Evolutionary conservation across 2,888 invertebrate species (phyloP).

Genomic region (Gnatocerus cornutus): DNA sequence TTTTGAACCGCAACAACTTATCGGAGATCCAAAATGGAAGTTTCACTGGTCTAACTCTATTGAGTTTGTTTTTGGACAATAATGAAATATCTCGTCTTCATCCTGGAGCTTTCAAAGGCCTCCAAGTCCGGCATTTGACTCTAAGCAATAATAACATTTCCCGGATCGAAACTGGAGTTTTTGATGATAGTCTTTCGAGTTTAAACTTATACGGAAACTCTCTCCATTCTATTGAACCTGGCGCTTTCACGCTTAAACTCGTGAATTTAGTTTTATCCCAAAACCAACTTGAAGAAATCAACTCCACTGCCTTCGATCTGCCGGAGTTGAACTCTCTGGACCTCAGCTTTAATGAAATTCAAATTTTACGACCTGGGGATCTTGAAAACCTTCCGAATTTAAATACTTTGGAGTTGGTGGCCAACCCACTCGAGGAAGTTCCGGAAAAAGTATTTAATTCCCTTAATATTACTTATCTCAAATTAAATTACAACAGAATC

Average conservation of each 20-base stretch:
- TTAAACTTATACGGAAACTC: slow-evolving; percentile 19
- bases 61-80: slow-evolving; percentile 9
- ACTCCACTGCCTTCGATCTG: not conserved
- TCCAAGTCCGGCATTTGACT: slow-evolving; percentile 3
- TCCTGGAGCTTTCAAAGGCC: slow-evolving; percentile 10
- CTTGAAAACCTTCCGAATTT: slow-evolving; percentile 5
- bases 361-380: not conserved
- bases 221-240: not conserved
- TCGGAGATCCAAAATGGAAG: slow-evolving; percentile 17
- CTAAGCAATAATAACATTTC: slow-evolving; percentile 11
- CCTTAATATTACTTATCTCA: slow-evolving; percentile 32
- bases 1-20: slow-evolving; percentile 45
- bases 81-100: slow-evolving; percentile 7
- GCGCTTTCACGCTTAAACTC: not conserved
- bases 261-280: not conserved
- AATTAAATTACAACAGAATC: slow-evolving; percentile 47
- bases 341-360: slow-evolving; percentile 15
- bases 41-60: not conserved
- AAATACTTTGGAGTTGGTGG: not conserved
- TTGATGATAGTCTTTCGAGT: slow-evolving; percentile 1
- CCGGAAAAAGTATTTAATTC: slow-evolving; percentile 43
- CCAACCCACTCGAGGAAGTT: slow-evolving; percentile 10
- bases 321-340: not conserved
- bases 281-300: slow-evolving; percentile 9
- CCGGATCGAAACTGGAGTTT: not conserved